Base-by-base conservation (phyloP, 2,797 vertebrate species). In the Sebastiscus tertius region DNA sequence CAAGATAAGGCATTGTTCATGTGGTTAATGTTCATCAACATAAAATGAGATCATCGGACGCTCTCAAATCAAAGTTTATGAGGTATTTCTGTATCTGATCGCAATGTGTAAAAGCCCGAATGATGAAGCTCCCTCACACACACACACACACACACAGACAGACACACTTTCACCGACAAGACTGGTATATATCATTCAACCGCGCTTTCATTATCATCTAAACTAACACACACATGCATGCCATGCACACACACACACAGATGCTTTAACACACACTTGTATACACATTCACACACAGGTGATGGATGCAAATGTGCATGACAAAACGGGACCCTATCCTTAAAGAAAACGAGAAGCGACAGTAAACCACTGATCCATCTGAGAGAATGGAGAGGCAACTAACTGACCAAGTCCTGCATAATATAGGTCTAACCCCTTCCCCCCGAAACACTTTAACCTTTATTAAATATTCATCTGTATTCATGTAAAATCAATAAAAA, bases 1-100 rank as follows among this genome's bases (percentile, higher is more conserved):
- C 97, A 97, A 95, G 94, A 95, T 99, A 99, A 99, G 98, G 98
- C 98, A 99, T 98, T 97, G 97, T 97, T 97, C 96, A 97, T 96
- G 95, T 96, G 90, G 94, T 94, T 94, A 96, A 94, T 96, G 95
- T 96, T 94, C 93, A 96, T 96, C 96, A 97, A 95, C 96, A 87
- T 83, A 95, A 95, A 94, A 91, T 87, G 89, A 94, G 82, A 93
- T 88, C 86, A 90, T 85, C 55, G 84, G 89, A 94, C 86, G 78
- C 88, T 93, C 90, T 93, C 82, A 93, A 93, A 95, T 94, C 92
- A 96, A 95, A 94, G 91, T 95, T 94, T 92, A 96, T 96, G 96
- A 96, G 96, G 96, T 96, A 96, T 96, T 95, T 96, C 94, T 94
- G 94, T 96, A 94, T 95, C 95, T 95, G 93, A 93, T 93, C 83